Base-by-base conservation (phyloP, 2,113 vertebrate genomes). In the Malurus cyaneus region DNA sequence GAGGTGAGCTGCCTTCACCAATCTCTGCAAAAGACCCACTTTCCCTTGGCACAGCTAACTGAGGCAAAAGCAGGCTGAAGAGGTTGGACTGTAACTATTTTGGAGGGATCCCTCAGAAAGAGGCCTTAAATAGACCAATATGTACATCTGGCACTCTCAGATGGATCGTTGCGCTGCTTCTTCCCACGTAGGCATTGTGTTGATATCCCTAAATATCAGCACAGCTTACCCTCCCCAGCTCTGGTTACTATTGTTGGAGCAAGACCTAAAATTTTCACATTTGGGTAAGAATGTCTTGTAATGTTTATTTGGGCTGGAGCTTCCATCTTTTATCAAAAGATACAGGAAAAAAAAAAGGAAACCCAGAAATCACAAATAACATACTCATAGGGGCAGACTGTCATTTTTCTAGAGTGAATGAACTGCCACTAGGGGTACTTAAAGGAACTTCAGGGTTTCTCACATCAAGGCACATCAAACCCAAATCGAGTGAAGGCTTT, bases 31-130 rank as follows among this genome's bases (percentile, higher is more conserved):
- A 71, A 94, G 92, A 92, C 85, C 91, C 78, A 94, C 60, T 95
- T 97, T 96, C 86, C 67, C 39, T 62, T 8, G 7, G 70, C 67
- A 80, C 47, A 87, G 84, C 80, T 80, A 46, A 91, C 65, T 95
- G 94, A 80, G 87, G 77, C 41, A 71, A 60, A 32, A 84, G 70
- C 64, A 50, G 0, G 0, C 79, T 53, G 86, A 67, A 69, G 77
- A 69, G 65, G 56, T 85, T 54, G 90, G 50, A 39, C 60, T 94
- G 89, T 71, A 88, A 88, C 86, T 96, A 92, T 93, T 96, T 91
- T 95, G 76, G 95, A 91, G 39, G 52, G 57, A 93, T 91, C 87
- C 88, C 94, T 86, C 61, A 94, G 95, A 97, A 95, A 92, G 54
- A 80, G 39, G 52, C 85, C 80, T 81, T 88, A 94, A 95, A 96